A percentile compares a stretch with the other conserved stretches of the same genome.
These are phyloP conservation scores for Suricata suricatta DNA, from an alignment of 2,113 vertebrate genomes.

Conservation along the genomic window DNA sequence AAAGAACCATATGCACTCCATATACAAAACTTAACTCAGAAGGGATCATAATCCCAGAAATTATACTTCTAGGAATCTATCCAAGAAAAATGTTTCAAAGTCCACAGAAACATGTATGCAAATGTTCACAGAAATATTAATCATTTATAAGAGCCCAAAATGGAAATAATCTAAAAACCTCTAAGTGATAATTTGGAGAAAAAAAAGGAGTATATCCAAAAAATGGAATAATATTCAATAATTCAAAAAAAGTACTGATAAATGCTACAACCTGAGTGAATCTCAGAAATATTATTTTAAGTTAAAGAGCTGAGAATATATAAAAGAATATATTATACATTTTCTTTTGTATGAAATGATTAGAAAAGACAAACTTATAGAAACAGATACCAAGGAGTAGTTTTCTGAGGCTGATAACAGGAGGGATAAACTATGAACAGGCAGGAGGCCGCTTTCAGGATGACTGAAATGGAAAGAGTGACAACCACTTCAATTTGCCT, in stretches of 20 bases:
- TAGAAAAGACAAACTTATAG: background rate
- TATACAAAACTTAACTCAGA: background rate
- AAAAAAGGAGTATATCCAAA: background rate
- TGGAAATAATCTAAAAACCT: background rate
- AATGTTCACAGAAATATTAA: background rate
- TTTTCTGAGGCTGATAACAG: background rate
- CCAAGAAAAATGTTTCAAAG: background rate
- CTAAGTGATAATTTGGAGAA: background rate
- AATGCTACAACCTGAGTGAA: background rate
- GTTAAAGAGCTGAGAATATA: background rate
- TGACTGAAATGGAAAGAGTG: background rate
- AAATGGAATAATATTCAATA: background rate
- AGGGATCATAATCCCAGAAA: background rate
- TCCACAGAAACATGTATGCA: background rate
- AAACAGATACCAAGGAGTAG: background rate
- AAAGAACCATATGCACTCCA: background rate
- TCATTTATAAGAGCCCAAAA: background rate
- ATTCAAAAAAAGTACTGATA: background rate
- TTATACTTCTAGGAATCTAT: background rate
- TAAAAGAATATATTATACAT: background rate
- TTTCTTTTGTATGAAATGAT: background rate
- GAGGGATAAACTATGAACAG: background rate
- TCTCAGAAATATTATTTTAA: background rate
- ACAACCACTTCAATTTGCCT: background rate
- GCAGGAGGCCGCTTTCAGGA: background rate